Base-by-base conservation (phyloP, 1,140 invertebrate genomes). In the Lysiphlebus fabarum region DNA sequence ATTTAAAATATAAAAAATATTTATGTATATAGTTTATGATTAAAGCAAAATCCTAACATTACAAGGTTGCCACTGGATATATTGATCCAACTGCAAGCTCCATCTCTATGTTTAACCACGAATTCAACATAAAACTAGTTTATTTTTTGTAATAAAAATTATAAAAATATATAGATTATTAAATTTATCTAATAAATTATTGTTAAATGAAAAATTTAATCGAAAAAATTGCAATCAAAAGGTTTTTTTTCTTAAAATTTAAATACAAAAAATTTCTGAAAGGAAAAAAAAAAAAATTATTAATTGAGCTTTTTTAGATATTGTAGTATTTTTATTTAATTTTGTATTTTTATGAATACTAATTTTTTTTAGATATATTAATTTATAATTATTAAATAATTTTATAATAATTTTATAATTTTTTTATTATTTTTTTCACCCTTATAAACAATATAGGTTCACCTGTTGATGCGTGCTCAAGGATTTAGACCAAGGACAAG, bases 41-140 rank as follows among this genome's bases (percentile, higher is more conserved):
- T 71, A 71, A 70, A 65, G 60, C 68, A 70, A 26, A 26, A 71
- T 70, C 57, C 65, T 66, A 66, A 66, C 61, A 65, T 71, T 72
- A 71, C 69, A 66, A 65, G 66, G 67, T 65, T 67, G 67, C 62
- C 59, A 59, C 66, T 66, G 65, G 61, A 64, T 54, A 59, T 74
- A 74, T 73, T 74, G 72, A 74, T 74, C 71, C 68, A 62, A 61
- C 61, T 61, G 64, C 65, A 64, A 53, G 63, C 53, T 59, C 62
- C 62, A 56, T 51, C 60, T 57, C 26, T 48, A 53, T 40, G 43
- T 49, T 48, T 61, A 62, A 64, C 55, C 61, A 57, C 57, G 58
- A 53, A 51, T 61, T 5, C 34, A 12, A 17, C n/a, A 6, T 33
- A 12, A 1, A 38, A 42, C 11, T 42, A 51, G 33, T 53, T n/a